Evolutionary conservation across 92 coral and sea anemone species (phyloP).

Genomic region (Porites divaricata): DNA sequence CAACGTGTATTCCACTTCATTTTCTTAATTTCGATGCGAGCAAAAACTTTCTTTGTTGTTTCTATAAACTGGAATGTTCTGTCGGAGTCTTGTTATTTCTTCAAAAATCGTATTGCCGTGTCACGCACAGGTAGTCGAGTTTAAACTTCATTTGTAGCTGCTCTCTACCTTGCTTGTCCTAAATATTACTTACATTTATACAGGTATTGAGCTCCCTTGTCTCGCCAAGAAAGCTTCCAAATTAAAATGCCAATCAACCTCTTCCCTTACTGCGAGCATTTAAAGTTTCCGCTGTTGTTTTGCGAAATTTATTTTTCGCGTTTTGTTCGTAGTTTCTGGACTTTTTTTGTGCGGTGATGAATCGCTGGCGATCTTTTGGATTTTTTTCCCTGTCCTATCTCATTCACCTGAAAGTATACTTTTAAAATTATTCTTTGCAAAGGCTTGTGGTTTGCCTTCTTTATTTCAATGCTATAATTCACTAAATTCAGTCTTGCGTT

Average conservation of each 20-base stretch:
- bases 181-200: background rate
- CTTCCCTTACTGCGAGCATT: background rate
- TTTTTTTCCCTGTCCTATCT: background rate
- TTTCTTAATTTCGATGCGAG: background rate
- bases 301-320: background rate
- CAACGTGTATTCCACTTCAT: background rate
- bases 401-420: background rate
- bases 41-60: constrained; percentile 27
- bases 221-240: background rate
- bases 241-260: background rate
- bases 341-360: background rate
- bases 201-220: background rate
- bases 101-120: constrained; percentile 11
- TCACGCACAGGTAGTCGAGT: constrained; percentile 37
- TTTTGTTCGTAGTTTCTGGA: constrained; percentile 24
- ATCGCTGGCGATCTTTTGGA: background rate
- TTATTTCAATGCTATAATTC: constrained; percentile 38
- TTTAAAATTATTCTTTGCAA: constrained; percentile 2
- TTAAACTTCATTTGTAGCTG: too few relatives aligned
- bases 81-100: constrained; percentile 29
- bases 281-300: background rate
- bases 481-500: constrained; percentile 32
- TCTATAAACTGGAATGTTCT: constrained; percentile 13
- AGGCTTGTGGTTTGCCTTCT: constrained; percentile 22
- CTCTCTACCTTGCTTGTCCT: too few relatives aligned